Evolutionary conservation across 2,797 vertebrate species (phyloP).

Genomic region (Emys orbicularis): DNA sequence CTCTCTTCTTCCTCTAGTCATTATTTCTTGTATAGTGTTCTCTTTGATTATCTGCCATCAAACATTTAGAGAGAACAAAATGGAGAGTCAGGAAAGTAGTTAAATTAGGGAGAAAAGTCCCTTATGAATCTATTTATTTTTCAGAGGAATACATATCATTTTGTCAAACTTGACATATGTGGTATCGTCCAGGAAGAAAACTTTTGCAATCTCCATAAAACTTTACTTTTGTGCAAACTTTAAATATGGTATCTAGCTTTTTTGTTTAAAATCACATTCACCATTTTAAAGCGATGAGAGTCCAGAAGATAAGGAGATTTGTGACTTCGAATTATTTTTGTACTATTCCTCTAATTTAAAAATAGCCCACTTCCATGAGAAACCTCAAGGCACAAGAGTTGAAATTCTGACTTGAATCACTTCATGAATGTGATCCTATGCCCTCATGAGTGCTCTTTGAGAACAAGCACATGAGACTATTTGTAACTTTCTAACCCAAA

Average conservation of each 20-base stretch:
- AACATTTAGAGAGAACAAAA: slow-evolving; percentile 43
- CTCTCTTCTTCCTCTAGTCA: slow-evolving; percentile 32
- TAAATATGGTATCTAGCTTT: background rate
- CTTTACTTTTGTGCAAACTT: background rate
- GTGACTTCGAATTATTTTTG: background rate
- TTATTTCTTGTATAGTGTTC: background rate
- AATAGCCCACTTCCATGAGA: background rate
- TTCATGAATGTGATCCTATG: background rate
- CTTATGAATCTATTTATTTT: background rate
- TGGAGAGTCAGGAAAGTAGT: slow-evolving; percentile 3
- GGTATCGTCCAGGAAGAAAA: background rate
- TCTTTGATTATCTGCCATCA: background rate
- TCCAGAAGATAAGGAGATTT: background rate
- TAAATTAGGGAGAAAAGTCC: background rate
- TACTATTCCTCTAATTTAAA: background rate
- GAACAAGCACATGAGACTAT: background rate
- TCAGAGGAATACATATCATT: background rate
- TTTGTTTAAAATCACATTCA: background rate
- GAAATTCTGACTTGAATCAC: background rate
- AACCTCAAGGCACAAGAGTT: background rate
- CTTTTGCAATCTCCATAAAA: background rate
- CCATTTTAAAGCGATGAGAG: background rate
- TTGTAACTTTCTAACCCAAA: background rate
- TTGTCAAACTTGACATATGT: background rate
- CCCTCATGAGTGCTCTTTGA: background rate